Percentiles rank a stretch among this genome's conserved stretches.
phyloP scores from a whole-genome alignment of 1,140 invertebrate genomes.

The Zaprionus tsacasi region DNA sequence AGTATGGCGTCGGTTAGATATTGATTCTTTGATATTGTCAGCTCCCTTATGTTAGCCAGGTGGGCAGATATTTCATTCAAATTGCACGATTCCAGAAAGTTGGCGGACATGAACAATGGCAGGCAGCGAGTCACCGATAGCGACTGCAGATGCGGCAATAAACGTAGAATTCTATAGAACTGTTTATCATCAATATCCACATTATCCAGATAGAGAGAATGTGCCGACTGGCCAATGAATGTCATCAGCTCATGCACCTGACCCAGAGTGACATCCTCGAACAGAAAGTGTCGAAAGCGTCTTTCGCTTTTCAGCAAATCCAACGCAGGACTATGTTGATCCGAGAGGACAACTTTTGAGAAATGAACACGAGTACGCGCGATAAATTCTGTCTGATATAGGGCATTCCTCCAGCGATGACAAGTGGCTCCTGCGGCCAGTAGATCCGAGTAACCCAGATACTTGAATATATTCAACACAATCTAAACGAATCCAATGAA shows the following conservation, averaged over 20 bases:
- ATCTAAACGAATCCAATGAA: constrained; percentile 83
- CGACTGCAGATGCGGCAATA: constrained; percentile 85
- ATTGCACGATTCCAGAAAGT: constrained; percentile 86
- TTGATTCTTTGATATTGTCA: constrained; percentile 88
- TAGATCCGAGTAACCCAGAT: constrained; percentile 86
- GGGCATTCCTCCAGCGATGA: constrained; percentile 86
- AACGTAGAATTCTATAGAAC: constrained; percentile 86
- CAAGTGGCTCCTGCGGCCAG: constrained; percentile 86
- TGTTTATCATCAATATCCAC: constrained; percentile 88
- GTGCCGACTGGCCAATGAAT: constrained; percentile 83
- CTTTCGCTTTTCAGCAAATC: constrained; percentile 85
- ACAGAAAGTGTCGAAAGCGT: constrained; percentile 86
- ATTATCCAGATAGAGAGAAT: constrained; percentile 84
- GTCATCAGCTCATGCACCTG: constrained; percentile 80
- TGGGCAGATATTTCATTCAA: constrained; percentile 84
- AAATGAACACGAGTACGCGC: constrained; percentile 85
- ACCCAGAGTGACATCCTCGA: constrained; percentile 87
- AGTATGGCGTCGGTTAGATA: constrained; percentile 90
- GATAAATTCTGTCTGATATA: constrained; percentile 86
- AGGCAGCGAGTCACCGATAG: constrained; percentile 88
- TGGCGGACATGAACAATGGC: constrained; percentile 89
- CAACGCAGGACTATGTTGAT: constrained; percentile 85
- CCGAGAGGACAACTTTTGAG: constrained; percentile 85
- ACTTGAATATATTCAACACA: constrained; percentile 87
- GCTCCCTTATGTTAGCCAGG: constrained; percentile 86